Base-by-base conservation (phyloP, 2,113 vertebrate species). In the Acrocephalus kingi region DNA sequence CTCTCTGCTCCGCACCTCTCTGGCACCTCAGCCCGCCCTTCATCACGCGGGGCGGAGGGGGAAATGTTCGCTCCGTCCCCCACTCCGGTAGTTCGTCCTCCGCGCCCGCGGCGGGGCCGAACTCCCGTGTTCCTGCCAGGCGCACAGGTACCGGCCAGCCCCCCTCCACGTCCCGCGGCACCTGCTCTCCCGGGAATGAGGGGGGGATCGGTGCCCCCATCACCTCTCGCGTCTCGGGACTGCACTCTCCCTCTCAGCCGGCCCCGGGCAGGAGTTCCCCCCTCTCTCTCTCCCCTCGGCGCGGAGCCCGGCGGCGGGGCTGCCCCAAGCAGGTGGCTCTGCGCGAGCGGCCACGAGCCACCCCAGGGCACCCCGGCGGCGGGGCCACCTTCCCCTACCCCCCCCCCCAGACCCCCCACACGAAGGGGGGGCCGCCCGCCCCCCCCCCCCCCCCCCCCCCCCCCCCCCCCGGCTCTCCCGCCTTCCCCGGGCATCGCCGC, bases 261-360 rank as follows among this genome's bases (percentile, higher is more conserved):
- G 14, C 31, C 22, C 25, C 20, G 3, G 61, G 35, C n/a, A 63
- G 13, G n/a, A 37, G n/a, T 27, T 48, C 11, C 33, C 46, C 68
- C 15, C 16, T 19, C 52, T 56, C 56, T 35, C 28, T 31, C 28
- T 15, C 12, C 22, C 49, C 15, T 6, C 15, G 68, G 45, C 48
- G 10, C 27, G 22, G 43, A 78, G 48, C 35, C n/a, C 23, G 11
- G 48, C 49, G 27, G 17, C 28, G 33, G 19, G 33, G 68, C 73
- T 67, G 67, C 64, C 74, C 41, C 31, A 48, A 86, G 93, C 95
- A 96, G 95, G 93, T 94, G 95, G 63, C 92, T 87, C 68, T 20
- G 21, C 6, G 19, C 24, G 3, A 74, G 35, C 37, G n/a, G 43
- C 67, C 62, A 22, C 48, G 2, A 64, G 18, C 27, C 35, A 20